Base-by-base conservation (phyloP, 35 echinoderm and acorn worm species). In the Heliocidaris erythrogramma region DNA sequence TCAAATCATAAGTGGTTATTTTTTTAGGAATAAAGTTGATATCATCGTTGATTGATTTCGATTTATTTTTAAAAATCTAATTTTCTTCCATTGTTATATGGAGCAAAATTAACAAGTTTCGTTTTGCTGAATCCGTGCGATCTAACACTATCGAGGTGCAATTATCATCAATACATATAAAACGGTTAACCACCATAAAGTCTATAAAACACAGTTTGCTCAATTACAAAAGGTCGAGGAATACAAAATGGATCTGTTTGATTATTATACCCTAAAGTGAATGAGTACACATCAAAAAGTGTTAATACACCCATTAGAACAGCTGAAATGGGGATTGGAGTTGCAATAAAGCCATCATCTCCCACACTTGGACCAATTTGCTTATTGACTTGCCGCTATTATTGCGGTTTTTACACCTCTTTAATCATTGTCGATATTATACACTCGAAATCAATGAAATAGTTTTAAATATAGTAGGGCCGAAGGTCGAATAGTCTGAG, bases 391-490 rank as follows among this genome's bases (percentile, higher is more conserved):
- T 78, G 65, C 7, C 65, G 65, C 21, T 78, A 78, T 78, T 78
- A 78, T 5, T 78, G 65, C 65, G 65, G 65, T 21, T 78, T 78
- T 78, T 78, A 78, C 65, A 78, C 65, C 65, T 78, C 65, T 78
- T n/a, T n/a, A 78, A 9, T 21, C 65, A 78, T 78, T 18, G 8
- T 78, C 65, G 65, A 78, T 78, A 78, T 27, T 27, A 21, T 7
- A 78, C 65, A 78, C 65, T 78, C 17, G 65, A 78, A 78, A 78
- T 78, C 65, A 78, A 78, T n/a, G 65, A 78, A 78, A 78, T 78
- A 21, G 65, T 24, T 78, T 78, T 24, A 78, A 78, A 78, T 78
- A 78, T 78, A 78, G 65, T 7, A 0, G 27, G 65, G 18, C 21
- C 65, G 65, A 78, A 78, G 65, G 65, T 78, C 65, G 65, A 5